phyloP scores from a whole-genome alignment of 2,888 invertebrate species.

The Taphrorychus bicolor region DNA sequence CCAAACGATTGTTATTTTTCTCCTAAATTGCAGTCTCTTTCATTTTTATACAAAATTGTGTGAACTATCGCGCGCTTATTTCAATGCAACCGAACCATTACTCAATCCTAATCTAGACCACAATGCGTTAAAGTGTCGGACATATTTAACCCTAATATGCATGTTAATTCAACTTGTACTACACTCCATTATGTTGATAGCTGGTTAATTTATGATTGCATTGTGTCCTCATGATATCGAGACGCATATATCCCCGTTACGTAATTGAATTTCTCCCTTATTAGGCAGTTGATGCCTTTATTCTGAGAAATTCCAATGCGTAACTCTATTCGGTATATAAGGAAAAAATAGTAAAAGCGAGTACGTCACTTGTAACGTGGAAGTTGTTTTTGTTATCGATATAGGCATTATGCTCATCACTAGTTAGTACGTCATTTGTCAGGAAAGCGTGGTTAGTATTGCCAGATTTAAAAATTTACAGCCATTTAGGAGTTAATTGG shows the following conservation, averaged over 20 bases:
- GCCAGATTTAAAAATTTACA: no score
- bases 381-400: not conserved
- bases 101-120: constrained; percentile 3
- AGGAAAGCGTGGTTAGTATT: no score
- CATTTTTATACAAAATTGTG: no score
- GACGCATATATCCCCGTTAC: not conserved
- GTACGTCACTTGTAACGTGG: no score
- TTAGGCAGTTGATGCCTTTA: not conserved
- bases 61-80: not conserved
- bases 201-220: not conserved
- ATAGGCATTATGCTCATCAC: no score
- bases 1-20: no score
- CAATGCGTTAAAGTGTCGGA: constrained; percentile 7
- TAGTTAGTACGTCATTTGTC: no score
- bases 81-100: not conserved
- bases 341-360: no score
- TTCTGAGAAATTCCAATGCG: not conserved
- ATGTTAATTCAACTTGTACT: constrained; percentile 2
- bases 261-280: not conserved
- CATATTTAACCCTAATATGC: constrained; percentile 8
- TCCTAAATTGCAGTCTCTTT: no score
- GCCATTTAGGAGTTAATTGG: no score
- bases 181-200: constrained; percentile 6
- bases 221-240: not conserved
- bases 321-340: not conserved